phyloP scores from a whole-genome alignment of 2,797 vertebrate species.

The Peromyscus attwateri region DNA sequence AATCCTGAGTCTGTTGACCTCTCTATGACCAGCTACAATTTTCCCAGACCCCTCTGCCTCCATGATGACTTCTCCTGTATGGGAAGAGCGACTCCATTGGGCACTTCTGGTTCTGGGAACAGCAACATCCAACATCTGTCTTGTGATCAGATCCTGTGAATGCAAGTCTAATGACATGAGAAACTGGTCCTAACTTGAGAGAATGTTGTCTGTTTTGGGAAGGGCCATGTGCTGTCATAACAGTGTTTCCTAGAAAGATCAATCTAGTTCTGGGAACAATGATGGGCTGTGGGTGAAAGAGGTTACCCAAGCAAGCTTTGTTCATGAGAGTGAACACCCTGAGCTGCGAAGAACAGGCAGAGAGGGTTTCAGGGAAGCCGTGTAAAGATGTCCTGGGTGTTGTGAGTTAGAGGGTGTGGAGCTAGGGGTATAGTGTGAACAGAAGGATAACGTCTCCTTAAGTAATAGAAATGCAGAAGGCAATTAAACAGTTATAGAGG shows the following conservation, averaged over 20 bases:
- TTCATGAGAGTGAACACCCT: background rate
- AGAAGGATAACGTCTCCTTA: background rate
- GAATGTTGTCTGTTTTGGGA: background rate
- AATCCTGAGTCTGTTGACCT: background rate
- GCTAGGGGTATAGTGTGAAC: background rate
- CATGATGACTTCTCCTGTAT: too few relatives aligned
- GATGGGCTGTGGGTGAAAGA: background rate
- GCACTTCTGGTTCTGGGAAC: background rate
- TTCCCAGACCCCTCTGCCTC: accelerated
- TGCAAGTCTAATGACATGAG: background rate
- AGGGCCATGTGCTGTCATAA: background rate
- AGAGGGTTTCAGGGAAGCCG: background rate
- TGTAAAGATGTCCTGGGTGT: background rate
- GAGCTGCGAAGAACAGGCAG: background rate
- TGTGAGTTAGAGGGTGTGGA: background rate
- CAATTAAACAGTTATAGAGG: background rate
- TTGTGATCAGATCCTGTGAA: background rate
- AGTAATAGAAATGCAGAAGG: background rate
- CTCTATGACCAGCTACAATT: background rate
- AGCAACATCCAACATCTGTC: background rate
- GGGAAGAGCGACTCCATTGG: accelerated
- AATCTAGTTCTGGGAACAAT: background rate
- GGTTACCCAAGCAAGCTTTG: accelerated
- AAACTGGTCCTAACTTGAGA: background rate
- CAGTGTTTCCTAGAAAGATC: background rate